Percentiles rank a stretch among this genome's conserved stretches.
Conservation (phyloP, 1,140 invertebrate genomes). For the Pectinophora gossypiella region DNA sequence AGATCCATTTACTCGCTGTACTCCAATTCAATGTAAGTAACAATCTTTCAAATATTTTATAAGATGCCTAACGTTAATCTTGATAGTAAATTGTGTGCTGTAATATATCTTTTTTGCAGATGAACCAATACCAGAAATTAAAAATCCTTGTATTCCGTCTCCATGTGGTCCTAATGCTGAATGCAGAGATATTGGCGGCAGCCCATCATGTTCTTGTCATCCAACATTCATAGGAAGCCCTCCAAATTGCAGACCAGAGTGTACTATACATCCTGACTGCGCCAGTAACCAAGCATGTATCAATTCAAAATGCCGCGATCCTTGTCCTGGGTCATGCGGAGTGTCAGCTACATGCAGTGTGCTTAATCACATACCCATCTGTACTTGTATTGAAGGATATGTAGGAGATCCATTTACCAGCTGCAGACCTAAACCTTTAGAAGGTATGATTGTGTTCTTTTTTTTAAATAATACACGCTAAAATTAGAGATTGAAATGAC, state of each 20-base stretch:
- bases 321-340: conserved; percentile 86
- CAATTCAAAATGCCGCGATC: conserved; percentile 81
- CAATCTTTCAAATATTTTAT: not conserved
- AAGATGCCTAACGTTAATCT: not conserved
- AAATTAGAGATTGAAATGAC: conserved; percentile 11
- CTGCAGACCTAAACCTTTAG: conserved; percentile 77
- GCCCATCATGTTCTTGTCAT: conserved; percentile 80
- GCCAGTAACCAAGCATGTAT: conserved; percentile 79
- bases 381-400: conserved; percentile 80
- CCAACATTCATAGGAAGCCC: conserved; percentile 80
- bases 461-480: conserved; percentile 5
- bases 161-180: conserved; percentile 83
- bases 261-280: conserved; percentile 80
- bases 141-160: conserved; percentile 79
- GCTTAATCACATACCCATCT: conserved; percentile 80
- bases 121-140: conserved; percentile 34
- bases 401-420: conserved; percentile 83
- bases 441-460: conserved; percentile 68
- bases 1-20: conserved; percentile 81
- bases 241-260: conserved; percentile 83
- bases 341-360: conserved; percentile 78
- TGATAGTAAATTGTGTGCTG: not conserved
- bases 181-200: conserved; percentile 78
- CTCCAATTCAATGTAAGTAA: conserved; percentile 73
- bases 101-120: conserved; percentile 53